Evolutionary conservation across 2,797 vertebrate genomes (phyloP), one percentile per base, ranked within the genome.

Genomic region (Schizothorax lantsangensis): DNA sequence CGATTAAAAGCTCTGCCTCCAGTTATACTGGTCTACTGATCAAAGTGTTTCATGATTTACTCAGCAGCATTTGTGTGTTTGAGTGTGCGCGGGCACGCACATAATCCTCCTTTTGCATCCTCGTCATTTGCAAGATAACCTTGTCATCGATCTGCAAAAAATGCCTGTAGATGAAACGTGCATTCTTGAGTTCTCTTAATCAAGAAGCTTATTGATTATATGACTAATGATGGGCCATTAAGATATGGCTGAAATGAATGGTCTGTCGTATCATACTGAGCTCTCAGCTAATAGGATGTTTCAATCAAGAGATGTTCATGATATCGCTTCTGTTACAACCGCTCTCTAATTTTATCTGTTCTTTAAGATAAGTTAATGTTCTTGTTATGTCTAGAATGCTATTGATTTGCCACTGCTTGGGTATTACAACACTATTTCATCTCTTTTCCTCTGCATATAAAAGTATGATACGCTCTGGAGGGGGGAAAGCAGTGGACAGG

Each of bases 131-230:
- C 94, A 92, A 96, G 96, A 97, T 96, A 97, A 98, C 98, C 97
- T 97, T 95, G 95, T 95, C 96, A 99, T 98, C 94, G 97, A 99
- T 98, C 96, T 91, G 96, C 94, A 94, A 97, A 96, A 98, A 98
- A 98, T 96, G 96, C 95, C 94, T 94, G 96, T 96, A 99, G 97
- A 98, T 97, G 95, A 98, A 98, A 98, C 95, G 95, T 95, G 96
- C 95, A 94, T 96, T 92, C 96, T 95, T 96, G 95, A 93, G 92
- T 92, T 93, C 93, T 94, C 97, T 97, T 97, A 96, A 96, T 97
- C 97, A 96, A 95, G 95, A 92, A 94, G 95, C 96, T 93, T 96
- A 97, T 97, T 95, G 95, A 96, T 96, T 94, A 92, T 92, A 92
- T 91, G 92, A 91, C 93, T 95, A 96, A 96, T 95, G 93, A 95